Conservation (phyloP, 1,140 invertebrate species). For the Homalodisca vitripennis region DNA sequence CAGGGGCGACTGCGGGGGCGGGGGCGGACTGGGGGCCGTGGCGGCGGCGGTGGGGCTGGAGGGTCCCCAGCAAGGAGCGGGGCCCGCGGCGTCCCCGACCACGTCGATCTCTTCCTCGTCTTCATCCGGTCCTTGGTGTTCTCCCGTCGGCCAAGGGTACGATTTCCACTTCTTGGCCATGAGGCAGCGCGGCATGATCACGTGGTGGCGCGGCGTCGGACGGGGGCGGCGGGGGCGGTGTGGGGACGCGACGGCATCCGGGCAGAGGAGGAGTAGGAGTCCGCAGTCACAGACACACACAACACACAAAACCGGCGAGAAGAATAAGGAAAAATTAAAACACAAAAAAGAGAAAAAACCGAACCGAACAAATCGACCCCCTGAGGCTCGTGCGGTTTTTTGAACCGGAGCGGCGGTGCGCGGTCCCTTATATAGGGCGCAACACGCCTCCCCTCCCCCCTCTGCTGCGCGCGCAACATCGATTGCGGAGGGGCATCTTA, state of each 20-base stretch:
- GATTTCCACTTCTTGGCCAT: conserved; percentile 92
- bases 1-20: conserved; percentile 48
- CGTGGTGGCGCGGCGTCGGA: conserved; percentile 41
- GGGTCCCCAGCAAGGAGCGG: conserved; percentile 57
- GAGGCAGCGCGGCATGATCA: conserved; percentile 46
- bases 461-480: conserved; percentile 26
- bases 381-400: conserved; percentile 32
- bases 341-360: conserved; percentile 38
- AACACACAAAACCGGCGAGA: conserved; percentile 28
- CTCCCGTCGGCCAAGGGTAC: conserved; percentile 66
- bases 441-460: conserved; percentile 12
- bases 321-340: conserved; percentile 38
- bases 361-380: conserved; percentile 35
- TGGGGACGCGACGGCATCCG: too few relatives aligned
- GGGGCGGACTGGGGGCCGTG: conserved; percentile 69
- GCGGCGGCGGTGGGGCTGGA: conserved; percentile 69
- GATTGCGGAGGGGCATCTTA: conserved; percentile 22
- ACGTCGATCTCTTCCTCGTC: conserved; percentile 83
- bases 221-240: conserved; percentile 46
- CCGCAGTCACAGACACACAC: conserved; percentile 9
- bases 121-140: conserved; percentile 53
- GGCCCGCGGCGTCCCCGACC: conserved; percentile 46
- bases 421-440: conserved; percentile 34
- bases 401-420: not conserved
- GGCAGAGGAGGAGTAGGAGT: too few relatives aligned